Evolutionary conservation across 1,140 invertebrate species (phyloP).

Genomic region (Ceratosolen solmsi): DNA sequence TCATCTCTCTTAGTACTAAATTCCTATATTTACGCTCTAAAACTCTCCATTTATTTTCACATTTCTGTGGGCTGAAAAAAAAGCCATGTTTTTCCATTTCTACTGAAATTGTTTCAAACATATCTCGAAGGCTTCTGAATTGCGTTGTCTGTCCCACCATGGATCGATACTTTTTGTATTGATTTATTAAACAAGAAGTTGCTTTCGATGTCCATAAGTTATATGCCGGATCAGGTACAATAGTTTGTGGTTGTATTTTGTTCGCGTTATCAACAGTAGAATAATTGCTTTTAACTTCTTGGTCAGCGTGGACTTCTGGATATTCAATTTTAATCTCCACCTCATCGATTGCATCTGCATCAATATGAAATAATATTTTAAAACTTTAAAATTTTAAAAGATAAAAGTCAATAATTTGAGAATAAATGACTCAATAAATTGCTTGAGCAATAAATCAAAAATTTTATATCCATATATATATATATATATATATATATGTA

Average conservation of each 20-base stretch:
- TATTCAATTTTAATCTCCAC: constrained; percentile 62
- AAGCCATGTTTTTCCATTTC: constrained; percentile 67
- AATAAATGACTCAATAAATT: no score
- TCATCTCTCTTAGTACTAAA: constrained; percentile 59
- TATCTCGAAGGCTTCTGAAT: constrained; percentile 64
- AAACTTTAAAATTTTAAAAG: no score
- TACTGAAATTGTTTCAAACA: constrained; percentile 67
- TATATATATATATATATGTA: no score
- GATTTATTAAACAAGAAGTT: constrained; percentile 63
- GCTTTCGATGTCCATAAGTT: constrained; percentile 67
- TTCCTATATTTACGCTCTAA: constrained; percentile 66
- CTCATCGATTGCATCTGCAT: not conserved
- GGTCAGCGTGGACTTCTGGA: constrained; percentile 45
- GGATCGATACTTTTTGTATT: constrained; percentile 65
- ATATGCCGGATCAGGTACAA: constrained; percentile 51
- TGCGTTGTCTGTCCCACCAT: constrained; percentile 64
- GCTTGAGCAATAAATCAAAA: no score
- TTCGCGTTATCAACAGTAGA: constrained; percentile 49
- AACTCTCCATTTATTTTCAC: constrained; percentile 67
- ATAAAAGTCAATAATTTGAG: no score
- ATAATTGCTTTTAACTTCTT: constrained; percentile 57
- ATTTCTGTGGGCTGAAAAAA: constrained; percentile 64
- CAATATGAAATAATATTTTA: not conserved
- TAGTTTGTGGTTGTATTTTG: constrained; percentile 51
- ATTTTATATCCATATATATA: no score